Evolutionary conservation across 2,797 vertebrate species (phyloP).

Genomic region (Acanthiza pusilla): DNA sequence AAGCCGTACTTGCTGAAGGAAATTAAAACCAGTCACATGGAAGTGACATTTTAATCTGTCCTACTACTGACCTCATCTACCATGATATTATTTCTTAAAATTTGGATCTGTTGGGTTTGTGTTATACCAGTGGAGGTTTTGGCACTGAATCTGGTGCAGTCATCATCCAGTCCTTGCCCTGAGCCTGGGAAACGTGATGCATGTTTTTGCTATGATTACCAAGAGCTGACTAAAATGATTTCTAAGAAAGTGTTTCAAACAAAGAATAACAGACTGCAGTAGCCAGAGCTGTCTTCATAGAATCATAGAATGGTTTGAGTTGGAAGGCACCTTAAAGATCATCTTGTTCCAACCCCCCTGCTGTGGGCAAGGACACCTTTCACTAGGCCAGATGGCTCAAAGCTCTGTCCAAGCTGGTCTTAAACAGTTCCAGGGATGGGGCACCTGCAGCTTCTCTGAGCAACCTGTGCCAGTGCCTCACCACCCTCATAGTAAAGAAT

Average conservation of each 20-base stretch:
- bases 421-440: neutral
- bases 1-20: neutral
- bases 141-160: neutral
- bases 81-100: neutral
- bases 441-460: neutral
- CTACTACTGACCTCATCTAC: neutral
- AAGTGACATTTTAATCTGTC: neutral
- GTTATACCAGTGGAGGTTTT: neutral
- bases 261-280: neutral
- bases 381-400: neutral
- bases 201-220: neutral
- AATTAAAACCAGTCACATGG: neutral
- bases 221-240: neutral
- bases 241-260: neutral
- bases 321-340: neutral
- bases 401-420: neutral
- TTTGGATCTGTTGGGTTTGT: neutral
- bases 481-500: neutral
- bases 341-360: rapidly evolving
- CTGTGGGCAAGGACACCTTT: neutral
- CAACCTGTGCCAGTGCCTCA: neutral
- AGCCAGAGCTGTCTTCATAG: neutral
- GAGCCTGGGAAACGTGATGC: neutral
- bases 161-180: neutral
- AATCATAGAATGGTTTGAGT: neutral